phyloP scores from a whole-genome alignment of 2,113 vertebrate genomes.

The Otolemur garnettii region DNA sequence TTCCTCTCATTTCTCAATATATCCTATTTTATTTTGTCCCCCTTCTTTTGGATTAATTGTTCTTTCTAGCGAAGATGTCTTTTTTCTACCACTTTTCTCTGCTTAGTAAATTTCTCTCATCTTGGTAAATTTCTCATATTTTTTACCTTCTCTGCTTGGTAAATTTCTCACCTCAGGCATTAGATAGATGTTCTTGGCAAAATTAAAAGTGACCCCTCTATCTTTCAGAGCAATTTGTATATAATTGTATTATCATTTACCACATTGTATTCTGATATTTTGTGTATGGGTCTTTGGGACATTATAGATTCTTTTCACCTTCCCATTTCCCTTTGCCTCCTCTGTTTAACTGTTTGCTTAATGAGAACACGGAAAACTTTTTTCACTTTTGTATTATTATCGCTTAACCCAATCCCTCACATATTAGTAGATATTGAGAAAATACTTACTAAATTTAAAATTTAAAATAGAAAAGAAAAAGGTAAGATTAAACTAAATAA shows the following conservation, averaged over 20 bases:
- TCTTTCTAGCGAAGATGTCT: conserved; percentile 38
- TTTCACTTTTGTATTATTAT: conserved; percentile 49
- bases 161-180: background rate
- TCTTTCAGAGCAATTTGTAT: background rate
- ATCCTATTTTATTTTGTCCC: conserved; percentile 28
- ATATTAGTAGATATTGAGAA: conserved; percentile 2
- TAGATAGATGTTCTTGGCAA: background rate
- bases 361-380: conserved; percentile 19
- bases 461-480: background rate
- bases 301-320: background rate
- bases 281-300: background rate
- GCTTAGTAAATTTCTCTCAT: background rate
- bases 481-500: conserved; percentile 10
- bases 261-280: conserved; percentile 9
- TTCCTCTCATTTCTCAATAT: conserved; percentile 5
- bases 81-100: background rate
- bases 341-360: conserved; percentile 30
- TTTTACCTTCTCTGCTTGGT: background rate
- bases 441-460: conserved; percentile 15
- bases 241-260: conserved; percentile 1
- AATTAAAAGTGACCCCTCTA: conserved; percentile 41
- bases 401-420: background rate
- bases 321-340: background rate
- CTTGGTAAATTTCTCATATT: background rate
- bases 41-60: background rate